Conservation (phyloP, 2,113 vertebrate species). For the Romanogobio albipinnatus region DNA sequence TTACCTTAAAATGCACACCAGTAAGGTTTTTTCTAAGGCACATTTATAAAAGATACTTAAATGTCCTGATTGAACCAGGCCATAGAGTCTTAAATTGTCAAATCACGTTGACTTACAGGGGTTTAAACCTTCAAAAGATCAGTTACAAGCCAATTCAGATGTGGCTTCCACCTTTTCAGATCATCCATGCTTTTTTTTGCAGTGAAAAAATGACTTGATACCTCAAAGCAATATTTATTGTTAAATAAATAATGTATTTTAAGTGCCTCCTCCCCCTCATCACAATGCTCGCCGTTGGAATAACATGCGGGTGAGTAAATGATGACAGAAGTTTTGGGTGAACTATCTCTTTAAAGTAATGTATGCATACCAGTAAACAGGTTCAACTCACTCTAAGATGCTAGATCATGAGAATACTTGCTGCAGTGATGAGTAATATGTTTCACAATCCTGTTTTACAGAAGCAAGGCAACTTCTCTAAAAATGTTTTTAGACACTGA, state of each 20-base stretch:
- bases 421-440: neutral
- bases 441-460: conserved; percentile 10
- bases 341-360: neutral
- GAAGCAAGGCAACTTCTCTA: neutral
- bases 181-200: neutral
- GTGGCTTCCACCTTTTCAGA: neutral
- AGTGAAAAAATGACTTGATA: neutral
- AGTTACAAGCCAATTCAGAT: neutral
- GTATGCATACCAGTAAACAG: neutral
- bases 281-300: neutral
- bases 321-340: neutral
- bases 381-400: neutral
- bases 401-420: neutral
- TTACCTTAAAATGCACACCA: too few relatives aligned
- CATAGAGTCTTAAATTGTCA: too few relatives aligned
- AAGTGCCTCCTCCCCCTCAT: neutral
- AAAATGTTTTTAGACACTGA: conserved; percentile 17
- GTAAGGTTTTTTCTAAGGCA: too few relatives aligned
- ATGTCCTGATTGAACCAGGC: too few relatives aligned
- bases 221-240: neutral
- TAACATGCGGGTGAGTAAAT: neutral
- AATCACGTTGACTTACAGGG: neutral
- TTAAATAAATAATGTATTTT: neutral
- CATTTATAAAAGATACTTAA: too few relatives aligned
- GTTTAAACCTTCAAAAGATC: neutral